Base-by-base conservation (phyloP, 64 coral and sea anemone species). In the Catalaphyllia jardinei region DNA sequence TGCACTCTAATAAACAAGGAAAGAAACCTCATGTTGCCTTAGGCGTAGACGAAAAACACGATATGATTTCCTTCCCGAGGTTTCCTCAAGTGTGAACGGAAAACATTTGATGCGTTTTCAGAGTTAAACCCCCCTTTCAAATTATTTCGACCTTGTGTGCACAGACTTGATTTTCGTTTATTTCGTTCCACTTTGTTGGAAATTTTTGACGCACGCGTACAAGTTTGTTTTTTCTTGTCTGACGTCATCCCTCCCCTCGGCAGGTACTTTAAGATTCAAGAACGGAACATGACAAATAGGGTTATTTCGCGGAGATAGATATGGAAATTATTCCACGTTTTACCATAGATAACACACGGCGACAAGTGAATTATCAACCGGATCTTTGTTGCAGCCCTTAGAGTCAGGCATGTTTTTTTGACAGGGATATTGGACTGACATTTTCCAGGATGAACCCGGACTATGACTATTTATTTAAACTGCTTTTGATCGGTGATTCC, bases 381-480 rank as follows among this genome's bases (percentile, higher is more conserved):
- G 33, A 85, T 50, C 11, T 42, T 71, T 51, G 59, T 35, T 85
- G 42, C 10, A n/a, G 11, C 20, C 22, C 7, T 2, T 20, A 71
- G 63, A 85, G 63, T 79, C 51, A 10, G 46, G 12, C 24, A 29
- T n/a, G 1, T 62, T 62, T 46, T 4, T 25, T 0, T 2, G 42
- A 8, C 9, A 46, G 12, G 49, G 14, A 67, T 69, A 69, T 87
- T 57, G 42, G 42, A 46, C 42, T 46, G 42, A 46, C 6, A 46
- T 35, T 35, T n/a, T 88, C 60, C 14, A 62, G 33, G 33, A 99
- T 99, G 97, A 99, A 99, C 73, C 88, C 89, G 16, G 97, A 99
- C 24, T 99, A 99, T 71, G 97, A 99, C 76, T 99, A 95, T 89
- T 83, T 99, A 76, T 99, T 99, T 75, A 99, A 99, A 89, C 86